These are phyloP conservation scores for Pogonomyrmex barbatus DNA, from an alignment of 1,140 invertebrate genomes.

Conservation along the genomic window DNA sequence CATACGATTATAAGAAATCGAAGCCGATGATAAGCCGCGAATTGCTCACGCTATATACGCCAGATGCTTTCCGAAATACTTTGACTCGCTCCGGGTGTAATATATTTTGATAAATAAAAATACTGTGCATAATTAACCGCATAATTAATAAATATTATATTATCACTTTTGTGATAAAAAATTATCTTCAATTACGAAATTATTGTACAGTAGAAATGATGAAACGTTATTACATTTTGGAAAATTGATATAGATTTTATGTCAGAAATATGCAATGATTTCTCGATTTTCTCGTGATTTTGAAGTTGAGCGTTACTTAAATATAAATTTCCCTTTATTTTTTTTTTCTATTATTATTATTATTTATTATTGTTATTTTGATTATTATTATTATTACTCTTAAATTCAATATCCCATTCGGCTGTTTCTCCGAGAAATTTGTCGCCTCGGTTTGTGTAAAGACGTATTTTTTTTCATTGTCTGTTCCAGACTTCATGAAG, in stretches of 20 bases:
- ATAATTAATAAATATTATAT: neutral
- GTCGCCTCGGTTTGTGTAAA: neutral
- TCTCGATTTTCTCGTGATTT: neutral
- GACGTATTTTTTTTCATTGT: constrained; percentile 67
- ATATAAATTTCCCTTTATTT: neutral
- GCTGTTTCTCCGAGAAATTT: neutral
- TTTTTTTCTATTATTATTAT: no score
- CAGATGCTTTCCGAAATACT: constrained; percentile 29
- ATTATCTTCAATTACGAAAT: neutral
- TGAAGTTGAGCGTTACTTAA: neutral
- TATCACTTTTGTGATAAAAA: neutral
- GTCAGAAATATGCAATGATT: neutral
- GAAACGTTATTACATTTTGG: no score
- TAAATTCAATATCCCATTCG: no score
- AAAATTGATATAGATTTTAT: neutral
- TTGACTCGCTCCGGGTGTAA: neutral
- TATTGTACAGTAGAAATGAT: neutral
- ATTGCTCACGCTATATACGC: constrained; percentile 14
- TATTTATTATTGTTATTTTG: no score
- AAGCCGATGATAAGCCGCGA: constrained; percentile 54
- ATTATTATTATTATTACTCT: no score
- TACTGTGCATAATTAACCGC: neutral
- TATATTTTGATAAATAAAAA: neutral
- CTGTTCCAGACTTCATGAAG: constrained; percentile 84
- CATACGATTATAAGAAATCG: constrained; percentile 59